These are phyloP conservation scores for Orchesella flavescens DNA, from an alignment of 2,888 invertebrate genomes.

Conservation along the genomic window DNA sequence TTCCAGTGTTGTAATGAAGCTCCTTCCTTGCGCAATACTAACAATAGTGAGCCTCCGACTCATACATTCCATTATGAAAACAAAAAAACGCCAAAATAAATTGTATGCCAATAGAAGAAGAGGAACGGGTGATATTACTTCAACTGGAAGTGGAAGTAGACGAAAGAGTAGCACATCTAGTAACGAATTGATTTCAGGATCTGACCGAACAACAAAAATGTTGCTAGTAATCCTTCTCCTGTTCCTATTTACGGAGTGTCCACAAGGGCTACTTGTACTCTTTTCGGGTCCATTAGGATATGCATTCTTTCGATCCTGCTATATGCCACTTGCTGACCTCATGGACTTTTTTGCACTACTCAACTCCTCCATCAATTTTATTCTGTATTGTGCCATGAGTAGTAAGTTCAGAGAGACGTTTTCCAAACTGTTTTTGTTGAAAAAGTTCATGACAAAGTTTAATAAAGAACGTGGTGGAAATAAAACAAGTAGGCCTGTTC, in stretches of 20 bases:
- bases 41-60: constrained; percentile 87
- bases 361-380: constrained; percentile 94
- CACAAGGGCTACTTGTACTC: constrained; percentile 80
- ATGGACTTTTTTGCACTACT: constrained; percentile 92
- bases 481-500: too few relatives aligned
- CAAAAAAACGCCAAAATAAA: constrained; percentile 80
- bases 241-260: constrained; percentile 82
- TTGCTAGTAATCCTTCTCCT: constrained; percentile 88
- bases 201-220: constrained; percentile 89
- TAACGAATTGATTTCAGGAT: too few relatives aligned
- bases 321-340: constrained; percentile 86
- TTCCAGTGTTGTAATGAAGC: constrained; percentile 84
- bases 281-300: constrained; percentile 85
- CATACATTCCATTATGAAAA: constrained; percentile 85
- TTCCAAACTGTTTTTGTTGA: constrained; percentile 75
- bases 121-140: too few relatives aligned
- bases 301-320: constrained; percentile 86
- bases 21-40: constrained; percentile 90
- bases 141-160: too few relatives aligned
- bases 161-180: too few relatives aligned
- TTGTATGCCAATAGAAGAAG: constrained; percentile 67
- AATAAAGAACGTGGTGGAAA: too few relatives aligned
- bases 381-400: constrained; percentile 95
- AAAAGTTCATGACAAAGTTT: too few relatives aligned
- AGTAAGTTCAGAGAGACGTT: constrained; percentile 91